Conservation (phyloP, 92 coral and sea anemone species). For the Umimayanthus kanabou region DNA sequence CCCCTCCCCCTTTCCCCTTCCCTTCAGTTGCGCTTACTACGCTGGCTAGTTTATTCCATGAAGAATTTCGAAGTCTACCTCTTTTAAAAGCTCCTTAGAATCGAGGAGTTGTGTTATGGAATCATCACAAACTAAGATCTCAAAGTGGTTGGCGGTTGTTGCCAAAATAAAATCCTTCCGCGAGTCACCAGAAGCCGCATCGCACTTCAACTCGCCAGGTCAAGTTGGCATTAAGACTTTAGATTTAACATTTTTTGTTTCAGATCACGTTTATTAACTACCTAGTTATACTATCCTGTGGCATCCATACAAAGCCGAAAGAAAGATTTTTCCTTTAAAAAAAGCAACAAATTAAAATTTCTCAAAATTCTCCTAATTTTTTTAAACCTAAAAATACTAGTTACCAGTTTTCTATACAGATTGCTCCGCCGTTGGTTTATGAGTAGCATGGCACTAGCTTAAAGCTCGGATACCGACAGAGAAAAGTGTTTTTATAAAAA, state of each 20-base stretch:
- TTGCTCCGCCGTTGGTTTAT: neutral
- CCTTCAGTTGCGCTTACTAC: no score
- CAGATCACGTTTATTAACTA: neutral
- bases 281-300: neutral
- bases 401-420: neutral
- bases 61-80: no score
- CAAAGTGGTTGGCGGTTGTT: conserved; percentile 95
- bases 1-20: no score
- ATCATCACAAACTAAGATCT: conserved; percentile 76
- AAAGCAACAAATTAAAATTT: neutral
- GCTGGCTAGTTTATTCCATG: no score
- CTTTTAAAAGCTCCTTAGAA: conserved; percentile 63
- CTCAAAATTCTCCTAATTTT: neutral
- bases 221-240: neutral
- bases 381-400: neutral
- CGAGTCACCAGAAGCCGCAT: conserved; percentile 90
- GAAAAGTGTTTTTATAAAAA: no score
- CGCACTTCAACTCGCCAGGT: conserved; percentile 1
- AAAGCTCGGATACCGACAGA: no score
- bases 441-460: neutral
- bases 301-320: neutral
- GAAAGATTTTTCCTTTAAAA: neutral
- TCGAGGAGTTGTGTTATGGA: conserved; percentile 65
- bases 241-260: neutral
- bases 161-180: conserved; percentile 93